Base-by-base conservation (phyloP, 2,113 vertebrate species). In the Sylvilagus bachmani region DNA sequence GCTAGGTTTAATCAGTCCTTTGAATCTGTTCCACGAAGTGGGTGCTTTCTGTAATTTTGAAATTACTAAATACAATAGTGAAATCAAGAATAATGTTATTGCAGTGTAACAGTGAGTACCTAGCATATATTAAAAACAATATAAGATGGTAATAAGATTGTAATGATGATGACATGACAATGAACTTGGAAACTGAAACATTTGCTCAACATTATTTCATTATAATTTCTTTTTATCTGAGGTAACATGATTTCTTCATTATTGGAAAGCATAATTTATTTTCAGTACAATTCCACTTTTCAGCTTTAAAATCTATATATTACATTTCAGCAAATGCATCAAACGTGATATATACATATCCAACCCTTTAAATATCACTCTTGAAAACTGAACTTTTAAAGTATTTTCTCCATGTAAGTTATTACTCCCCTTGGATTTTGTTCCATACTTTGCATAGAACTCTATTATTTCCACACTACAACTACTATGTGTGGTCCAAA, bases 311-410 rank as follows among this genome's bases (percentile, higher is more conserved):
- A 78, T 91, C 78, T 69, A 90, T 62, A 89, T 9, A 78, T 66
- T 51, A 44, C 7, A 79, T 86, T 38, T 89, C 58, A 90, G 85
- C 90, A 91, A 96, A 94, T 86, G 13, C 25, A 73, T 86, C n/a
- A 95, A 82, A 73, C 5, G 9, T 2, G 6, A 17, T 77, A 73
- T 82, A 85, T 33, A 1, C 38, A 55, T 85, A 86, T 22, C 62
- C 17, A 55, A 78, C 24, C 10, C 16, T 96, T 58, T 85, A 88
- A 94, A 88, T 91, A 83, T 38, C 29, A 74, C 74, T 90, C 31
- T 83, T 86, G 38, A 92, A 79, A 91, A 64, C 1, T 27, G 89
- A 31, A 3, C 14, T 69, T 93, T 89, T 51, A 2, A 88, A 51
- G 64, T 33, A 61, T 80, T 71, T 95, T 95, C 5, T 51, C 10